Percentiles rank a stretch among this genome's conserved stretches.
phyloP scores from a whole-genome alignment of 2,888 invertebrate species.

The Andrena bicolor region DNA sequence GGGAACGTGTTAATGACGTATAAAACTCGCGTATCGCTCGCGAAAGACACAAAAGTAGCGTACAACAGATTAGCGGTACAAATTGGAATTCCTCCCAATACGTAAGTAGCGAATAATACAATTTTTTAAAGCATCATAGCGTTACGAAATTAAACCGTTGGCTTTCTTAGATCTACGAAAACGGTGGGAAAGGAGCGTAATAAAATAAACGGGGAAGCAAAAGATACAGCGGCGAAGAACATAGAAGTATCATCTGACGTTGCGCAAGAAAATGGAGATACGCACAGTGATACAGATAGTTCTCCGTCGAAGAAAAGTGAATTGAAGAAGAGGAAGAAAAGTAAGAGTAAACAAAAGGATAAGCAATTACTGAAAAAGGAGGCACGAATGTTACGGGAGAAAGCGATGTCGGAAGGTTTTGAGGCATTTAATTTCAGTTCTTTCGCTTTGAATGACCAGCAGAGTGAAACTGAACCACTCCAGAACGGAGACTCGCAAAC shows the following conservation, averaged over 20 bases:
- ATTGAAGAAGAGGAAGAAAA: conserved; percentile 80
- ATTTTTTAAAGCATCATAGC: neutral
- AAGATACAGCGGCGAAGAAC: conserved; percentile 67
- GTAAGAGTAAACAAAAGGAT: conserved; percentile 79
- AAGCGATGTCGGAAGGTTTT: conserved; percentile 85
- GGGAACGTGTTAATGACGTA: conserved; percentile 82
- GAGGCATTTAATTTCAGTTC: conserved; percentile 81
- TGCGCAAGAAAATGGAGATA: conserved; percentile 50
- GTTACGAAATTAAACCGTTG: conserved; percentile 2
- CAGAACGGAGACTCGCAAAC: conserved; percentile 64
- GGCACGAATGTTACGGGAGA: conserved; percentile 84
- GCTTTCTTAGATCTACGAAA: conserved; percentile 57
- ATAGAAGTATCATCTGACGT: conserved; percentile 65
- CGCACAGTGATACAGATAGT: conserved; percentile 49
- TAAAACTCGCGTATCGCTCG: conserved; percentile 81
- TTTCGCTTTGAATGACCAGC: conserved; percentile 64
- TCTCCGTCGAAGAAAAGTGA: conserved; percentile 68
- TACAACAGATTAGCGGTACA: conserved; percentile 85
- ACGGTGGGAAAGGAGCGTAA: conserved; percentile 76
- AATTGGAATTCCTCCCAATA: conserved; percentile 81
- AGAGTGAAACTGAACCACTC: conserved; percentile 41
- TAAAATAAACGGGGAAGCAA: conserved; percentile 70
- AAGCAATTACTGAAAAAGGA: conserved; percentile 85
- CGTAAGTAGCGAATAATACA: conserved; percentile 66
- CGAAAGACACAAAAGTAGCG: conserved; percentile 85